Conservation (phyloP, 1,140 invertebrate species). For the Homalodisca vitripennis region DNA sequence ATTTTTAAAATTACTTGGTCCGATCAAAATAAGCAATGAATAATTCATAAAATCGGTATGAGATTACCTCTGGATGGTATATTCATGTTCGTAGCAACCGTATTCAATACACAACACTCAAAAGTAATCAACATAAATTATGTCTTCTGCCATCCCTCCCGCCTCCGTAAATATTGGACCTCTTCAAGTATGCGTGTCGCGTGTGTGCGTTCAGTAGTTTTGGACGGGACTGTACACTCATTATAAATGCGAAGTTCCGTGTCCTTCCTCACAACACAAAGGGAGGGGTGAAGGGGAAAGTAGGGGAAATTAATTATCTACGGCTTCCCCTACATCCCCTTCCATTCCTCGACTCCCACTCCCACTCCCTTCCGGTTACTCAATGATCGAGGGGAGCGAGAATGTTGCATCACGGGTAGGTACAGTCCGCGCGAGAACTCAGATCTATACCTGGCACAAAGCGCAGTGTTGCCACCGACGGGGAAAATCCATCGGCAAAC, state of each 20-base stretch:
- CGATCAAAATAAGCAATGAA: no score
- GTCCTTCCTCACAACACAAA: slow-evolving; percentile 16
- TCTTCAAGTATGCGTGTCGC: neutral
- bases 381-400: slow-evolving; percentile 17
- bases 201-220: neutral
- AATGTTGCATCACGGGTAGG: slow-evolving; percentile 18
- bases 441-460: slow-evolving; percentile 6
- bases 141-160: no score
- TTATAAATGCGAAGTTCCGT: slow-evolving; percentile 16
- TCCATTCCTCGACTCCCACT: neutral
- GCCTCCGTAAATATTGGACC: no score
- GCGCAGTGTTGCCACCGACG: neutral
- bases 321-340: slow-evolving; percentile 12
- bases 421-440: slow-evolving; percentile 10
- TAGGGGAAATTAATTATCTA: slow-evolving; percentile 16
- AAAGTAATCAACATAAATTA: no score
- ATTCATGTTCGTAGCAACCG: no score
- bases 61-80: no score
- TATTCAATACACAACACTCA: no score
- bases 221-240: slow-evolving; percentile 11
- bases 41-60: no score
- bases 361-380: neutral
- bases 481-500: neutral
- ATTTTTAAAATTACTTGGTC: no score
- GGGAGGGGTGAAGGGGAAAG: neutral